Evolutionary conservation across 1,140 invertebrate species (phyloP), one percentile per base, ranked within the genome.

Genomic region (Agraylea sexmaculata): DNA sequence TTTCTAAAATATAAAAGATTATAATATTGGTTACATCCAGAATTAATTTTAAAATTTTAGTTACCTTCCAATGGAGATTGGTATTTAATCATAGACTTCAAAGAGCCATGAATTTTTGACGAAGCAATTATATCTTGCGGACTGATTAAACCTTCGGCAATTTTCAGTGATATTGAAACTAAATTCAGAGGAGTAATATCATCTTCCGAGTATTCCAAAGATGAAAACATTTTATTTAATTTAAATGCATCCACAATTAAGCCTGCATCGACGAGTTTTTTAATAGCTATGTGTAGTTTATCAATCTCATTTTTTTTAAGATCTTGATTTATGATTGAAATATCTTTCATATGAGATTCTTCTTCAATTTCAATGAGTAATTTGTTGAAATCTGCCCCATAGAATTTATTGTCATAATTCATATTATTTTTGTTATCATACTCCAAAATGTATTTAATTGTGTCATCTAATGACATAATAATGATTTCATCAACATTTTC

Each of bases 351-450:
- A 42, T 68, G 60, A 1, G 64, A 62, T 44, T 62, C 57, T 12
- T 62, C 56, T 42, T 65, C 58, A 15, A 68, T 64, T 46, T 66
- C 62, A 34, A 55, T 53, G 11, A 68, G 40, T 3, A 56, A 52
- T 42, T 51, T 53, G 4, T 62, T 58, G 23, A 68, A 60, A 4
- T 57, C 51, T 42, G 54, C 61, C 23, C 59, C 55, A 0, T n/a
- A n/a, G n/a, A n/a, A n/a, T n/a, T n/a, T n/a, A n/a, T n/a, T n/a
- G n/a, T n/a, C n/a, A n/a, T n/a, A n/a, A n/a, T n/a, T n/a, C n/a
- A n/a, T n/a, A n/a, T n/a, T n/a, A n/a, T n/a, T n/a, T n/a, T n/a
- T n/a, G n/a, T n/a, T n/a, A n/a, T n/a, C n/a, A n/a, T n/a, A n/a
- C n/a, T 42, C 43, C 15, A 45, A 32, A 20, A 49, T 40, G 22